phyloP scores from a whole-genome alignment of 1,140 invertebrate species.

The Chrysomallon squamiferum region DNA sequence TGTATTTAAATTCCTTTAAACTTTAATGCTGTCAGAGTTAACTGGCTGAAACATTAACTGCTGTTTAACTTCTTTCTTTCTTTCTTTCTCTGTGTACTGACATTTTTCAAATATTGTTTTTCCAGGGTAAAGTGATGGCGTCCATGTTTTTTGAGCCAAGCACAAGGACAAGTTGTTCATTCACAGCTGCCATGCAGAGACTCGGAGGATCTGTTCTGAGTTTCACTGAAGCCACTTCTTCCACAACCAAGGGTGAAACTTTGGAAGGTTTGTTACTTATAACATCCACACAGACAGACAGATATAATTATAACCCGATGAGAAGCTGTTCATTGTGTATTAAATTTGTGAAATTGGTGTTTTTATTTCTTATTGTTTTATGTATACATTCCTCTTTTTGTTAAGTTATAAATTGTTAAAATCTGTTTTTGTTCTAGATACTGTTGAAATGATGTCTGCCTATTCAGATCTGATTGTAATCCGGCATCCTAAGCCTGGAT shows the following conservation, averaged over 20 bases:
- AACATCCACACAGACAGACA: not conserved
- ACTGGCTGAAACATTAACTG: too few species aligned
- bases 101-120: constrained; percentile 1
- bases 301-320: not conserved
- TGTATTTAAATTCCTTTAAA: too few species aligned
- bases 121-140: constrained; percentile 89
- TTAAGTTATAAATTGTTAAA: too few species aligned
- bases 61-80: too few species aligned
- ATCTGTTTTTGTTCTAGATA: constrained; percentile 61
- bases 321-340: not conserved
- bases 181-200: constrained; percentile 93
- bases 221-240: constrained; percentile 88
- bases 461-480: constrained; percentile 89
- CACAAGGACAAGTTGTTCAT: constrained; percentile 95
- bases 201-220: constrained; percentile 90
- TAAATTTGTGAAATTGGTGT: not conserved
- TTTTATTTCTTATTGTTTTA: too few species aligned
- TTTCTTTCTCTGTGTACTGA: too few species aligned
- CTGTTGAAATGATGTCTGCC: constrained; percentile 64
- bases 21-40: too few species aligned
- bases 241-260: constrained; percentile 95
- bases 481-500: constrained; percentile 91
- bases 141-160: constrained; percentile 98
- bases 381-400: not conserved
- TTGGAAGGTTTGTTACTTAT: constrained; percentile 74